Conservation (phyloP, 2,797 vertebrate genomes). For the Chromobotia macracanthus region DNA sequence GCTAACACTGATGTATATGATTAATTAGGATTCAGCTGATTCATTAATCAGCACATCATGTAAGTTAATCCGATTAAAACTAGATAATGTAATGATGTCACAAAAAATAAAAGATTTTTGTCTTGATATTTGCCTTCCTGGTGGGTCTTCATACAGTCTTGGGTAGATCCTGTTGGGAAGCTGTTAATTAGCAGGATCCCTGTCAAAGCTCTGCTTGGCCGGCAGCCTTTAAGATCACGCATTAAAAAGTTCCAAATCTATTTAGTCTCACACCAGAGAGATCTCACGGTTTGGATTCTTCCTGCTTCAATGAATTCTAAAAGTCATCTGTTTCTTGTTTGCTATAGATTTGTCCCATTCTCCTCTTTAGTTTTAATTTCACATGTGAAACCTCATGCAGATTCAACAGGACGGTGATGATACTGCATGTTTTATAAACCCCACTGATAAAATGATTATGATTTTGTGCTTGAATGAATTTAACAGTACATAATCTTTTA, state of each 20-base stretch:
- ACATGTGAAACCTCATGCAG: too few relatives aligned
- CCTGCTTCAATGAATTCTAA: not conserved
- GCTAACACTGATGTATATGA: too few relatives aligned
- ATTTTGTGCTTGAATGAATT: not conserved
- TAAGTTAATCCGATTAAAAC: constrained; percentile 11
- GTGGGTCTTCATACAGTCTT: constrained; percentile 28
- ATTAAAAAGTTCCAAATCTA: constrained; percentile 35
- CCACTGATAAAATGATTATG: too few relatives aligned
- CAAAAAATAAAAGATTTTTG: not conserved
- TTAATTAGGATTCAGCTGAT: not conserved
- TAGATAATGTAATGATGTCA: not conserved
- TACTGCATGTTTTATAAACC: too few relatives aligned
- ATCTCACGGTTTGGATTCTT: constrained; percentile 13
- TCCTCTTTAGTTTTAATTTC: too few relatives aligned
- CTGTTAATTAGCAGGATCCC: constrained; percentile 44
- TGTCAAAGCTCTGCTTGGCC: constrained; percentile 41
- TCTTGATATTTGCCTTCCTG: constrained; percentile 27
- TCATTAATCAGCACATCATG: not conserved
- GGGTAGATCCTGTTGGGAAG: constrained; percentile 37
- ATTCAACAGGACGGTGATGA: too few relatives aligned
- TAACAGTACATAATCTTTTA: constrained; percentile 29
- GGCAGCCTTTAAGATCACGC: constrained; percentile 42
- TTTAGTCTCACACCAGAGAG: constrained; percentile 40
- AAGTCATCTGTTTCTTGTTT: not conserved
- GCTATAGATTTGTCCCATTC: not conserved